A percentile compares a stretch with the other conserved stretches of the same genome.
phyloP scores from a whole-genome alignment of 2,113 vertebrate species.

The Glareola pratincola region DNA sequence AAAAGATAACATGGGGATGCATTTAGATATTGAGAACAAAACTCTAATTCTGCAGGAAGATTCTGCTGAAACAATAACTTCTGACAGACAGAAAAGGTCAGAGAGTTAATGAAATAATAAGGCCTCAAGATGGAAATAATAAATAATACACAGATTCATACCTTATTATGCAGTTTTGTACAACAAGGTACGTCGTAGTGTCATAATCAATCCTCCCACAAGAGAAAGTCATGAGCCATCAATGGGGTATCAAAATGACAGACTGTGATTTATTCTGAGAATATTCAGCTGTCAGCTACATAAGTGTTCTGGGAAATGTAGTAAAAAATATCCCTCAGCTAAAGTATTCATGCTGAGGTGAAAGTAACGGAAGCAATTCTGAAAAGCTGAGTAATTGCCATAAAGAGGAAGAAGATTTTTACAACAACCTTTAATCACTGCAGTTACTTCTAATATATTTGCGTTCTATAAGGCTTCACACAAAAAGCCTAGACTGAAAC shows the following conservation, averaged over 20 bases:
- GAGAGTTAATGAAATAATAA: neutral
- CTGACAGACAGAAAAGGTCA: slow-evolving; percentile 12
- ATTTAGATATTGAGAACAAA: neutral
- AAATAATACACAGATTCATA: neutral
- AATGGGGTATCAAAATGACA: slow-evolving; percentile 14
- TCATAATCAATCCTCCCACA: neutral
- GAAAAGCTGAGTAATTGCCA: neutral
- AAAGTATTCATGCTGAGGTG: neutral
- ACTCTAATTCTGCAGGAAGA: neutral
- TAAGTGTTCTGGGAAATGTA: neutral
- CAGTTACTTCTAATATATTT: neutral
- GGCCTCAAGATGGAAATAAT: neutral
- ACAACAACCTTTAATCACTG: neutral
- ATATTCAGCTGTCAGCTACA: neutral
- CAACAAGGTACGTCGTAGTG: neutral
- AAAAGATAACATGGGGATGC: neutral
- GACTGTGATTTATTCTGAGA: neutral
- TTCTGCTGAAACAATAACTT: neutral
- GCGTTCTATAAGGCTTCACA: neutral
- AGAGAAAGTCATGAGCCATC: slow-evolving; percentile 4
- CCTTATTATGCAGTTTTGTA: neutral
- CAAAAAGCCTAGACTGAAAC: neutral
- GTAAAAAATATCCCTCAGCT: slow-evolving; percentile 8
- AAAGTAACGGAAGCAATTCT: neutral
- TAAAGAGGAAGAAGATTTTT: neutral